These are phyloP conservation scores for Lasioglossum calceatum DNA, from an alignment of 2,888 invertebrate genomes.

Conservation along the genomic window DNA sequence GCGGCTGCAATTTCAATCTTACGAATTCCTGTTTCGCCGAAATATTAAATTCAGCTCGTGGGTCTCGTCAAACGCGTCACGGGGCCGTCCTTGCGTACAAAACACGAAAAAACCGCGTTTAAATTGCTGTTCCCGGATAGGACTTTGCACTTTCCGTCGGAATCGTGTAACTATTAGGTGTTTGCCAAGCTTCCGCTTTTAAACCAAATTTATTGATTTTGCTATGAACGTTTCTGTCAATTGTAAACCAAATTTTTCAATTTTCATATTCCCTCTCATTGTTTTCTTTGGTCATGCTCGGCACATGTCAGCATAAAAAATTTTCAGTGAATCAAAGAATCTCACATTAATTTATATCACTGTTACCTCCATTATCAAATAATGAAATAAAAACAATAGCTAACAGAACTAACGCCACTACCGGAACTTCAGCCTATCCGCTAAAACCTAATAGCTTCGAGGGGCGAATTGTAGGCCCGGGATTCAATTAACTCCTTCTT, in stretches of 20 bases:
- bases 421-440: background rate
- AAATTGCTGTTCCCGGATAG: conserved; percentile 10
- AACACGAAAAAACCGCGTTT: conserved; percentile 7
- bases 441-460: background rate
- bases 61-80: conserved; percentile 38
- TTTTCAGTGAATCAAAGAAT: too few relatives aligned
- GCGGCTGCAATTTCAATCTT: conserved; percentile 58
- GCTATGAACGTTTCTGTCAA: background rate
- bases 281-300: too few relatives aligned
- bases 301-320: too few relatives aligned
- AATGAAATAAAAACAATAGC: background rate
- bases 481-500: background rate
- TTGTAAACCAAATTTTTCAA: background rate
- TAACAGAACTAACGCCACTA: background rate
- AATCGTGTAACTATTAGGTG: background rate
- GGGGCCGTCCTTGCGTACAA: background rate
- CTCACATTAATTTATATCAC: too few relatives aligned
- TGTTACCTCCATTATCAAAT: too few relatives aligned
- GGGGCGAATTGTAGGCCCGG: background rate
- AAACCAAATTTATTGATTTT: background rate
- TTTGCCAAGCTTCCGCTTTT: background rate
- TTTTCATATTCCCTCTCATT: background rate
- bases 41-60: conserved; percentile 55
- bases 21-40: conserved; percentile 31
- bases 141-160: background rate